Conservation (phyloP, 2,113 vertebrate genomes). For the Haemorhous mexicanus region DNA sequence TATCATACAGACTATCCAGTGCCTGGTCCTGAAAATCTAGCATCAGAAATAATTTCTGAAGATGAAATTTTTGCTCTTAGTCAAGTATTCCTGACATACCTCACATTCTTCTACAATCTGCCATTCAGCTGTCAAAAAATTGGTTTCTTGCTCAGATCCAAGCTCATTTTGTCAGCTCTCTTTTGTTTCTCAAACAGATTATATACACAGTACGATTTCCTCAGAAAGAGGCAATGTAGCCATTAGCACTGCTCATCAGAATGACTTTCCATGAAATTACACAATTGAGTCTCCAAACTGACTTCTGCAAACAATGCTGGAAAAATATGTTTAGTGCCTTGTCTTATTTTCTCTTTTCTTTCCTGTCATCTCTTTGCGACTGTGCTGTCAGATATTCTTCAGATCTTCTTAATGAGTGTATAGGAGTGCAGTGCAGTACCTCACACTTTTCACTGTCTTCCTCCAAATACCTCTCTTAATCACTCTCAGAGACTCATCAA, state of each 20-base stretch:
- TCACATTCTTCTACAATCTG: neutral
- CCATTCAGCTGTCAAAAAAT: conserved; percentile 32
- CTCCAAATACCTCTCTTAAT: neutral
- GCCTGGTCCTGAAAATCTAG: neutral
- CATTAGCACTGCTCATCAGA: neutral
- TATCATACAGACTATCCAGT: neutral
- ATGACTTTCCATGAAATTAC: neutral
- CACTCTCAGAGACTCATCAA: neutral
- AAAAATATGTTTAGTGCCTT: neutral
- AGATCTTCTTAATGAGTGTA: neutral
- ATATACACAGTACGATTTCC: neutral
- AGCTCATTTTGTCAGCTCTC: neutral
- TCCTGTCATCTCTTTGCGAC: neutral
- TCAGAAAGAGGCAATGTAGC: neutral
- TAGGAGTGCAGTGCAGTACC: neutral
- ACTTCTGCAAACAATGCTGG: neutral
- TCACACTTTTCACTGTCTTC: neutral
- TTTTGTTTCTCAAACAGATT: neutral
- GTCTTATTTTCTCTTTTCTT: neutral
- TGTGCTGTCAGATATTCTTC: neutral
- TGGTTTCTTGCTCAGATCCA: neutral
- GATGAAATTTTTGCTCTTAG: neutral
- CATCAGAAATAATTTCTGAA: neutral
- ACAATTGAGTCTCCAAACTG: neutral
- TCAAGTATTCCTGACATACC: neutral